Base-by-base conservation (phyloP, 2,888 invertebrate genomes). In the Leptodirus hochenwartii region DNA sequence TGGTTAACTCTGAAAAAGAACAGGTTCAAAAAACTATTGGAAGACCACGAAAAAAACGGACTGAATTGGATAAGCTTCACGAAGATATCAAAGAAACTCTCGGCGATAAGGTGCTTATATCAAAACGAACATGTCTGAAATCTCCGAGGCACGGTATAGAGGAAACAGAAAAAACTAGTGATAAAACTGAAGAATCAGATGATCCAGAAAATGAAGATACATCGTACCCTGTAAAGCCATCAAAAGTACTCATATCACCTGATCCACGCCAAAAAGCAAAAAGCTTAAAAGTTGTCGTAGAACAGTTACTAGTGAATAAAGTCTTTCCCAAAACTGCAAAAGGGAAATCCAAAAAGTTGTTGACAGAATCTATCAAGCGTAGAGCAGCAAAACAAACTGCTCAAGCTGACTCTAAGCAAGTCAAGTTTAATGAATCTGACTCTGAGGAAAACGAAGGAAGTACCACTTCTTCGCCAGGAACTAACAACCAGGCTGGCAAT, bases 11-110 rank as follows among this genome's bases (percentile, higher is more conserved):
- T 6, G 11, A 24, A 12, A 24, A 24, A 11, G 11, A 5, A 10
- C n/a, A 15, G n/a, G 9, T n/a, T n/a, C n/a, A 10, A 20, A n/a
- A 27, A 17, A 27, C n/a, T n/a, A 10, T 3, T 15, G 2, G 17
- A 27, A n/a, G 11, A 5, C 10, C 25, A n/a, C 24, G 17, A 31
- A 27, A 16, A 31, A 37, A 17, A 17, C 27, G 25, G 29, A 61
- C 60, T 31, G 75, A 75, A 42, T 45, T 77, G 27, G 63, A 69
- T 41, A 59, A 62, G 47, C 53, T 77, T 2, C 75, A 75, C 39
- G 69, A 71, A 36, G 73, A 76, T 39, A 66, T 76, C 23, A 64
- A 69, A 40, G 73, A 75, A 43, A 74, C 73, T 67, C 72, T 72
- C 43, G 61, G 64, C 38, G 64, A 71, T 37, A 71, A 66, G 16